Evolutionary conservation across 2,888 invertebrate genomes (phyloP), one percentile per base, ranked within the genome.

Genomic region (Drosophila gaucha): DNA sequence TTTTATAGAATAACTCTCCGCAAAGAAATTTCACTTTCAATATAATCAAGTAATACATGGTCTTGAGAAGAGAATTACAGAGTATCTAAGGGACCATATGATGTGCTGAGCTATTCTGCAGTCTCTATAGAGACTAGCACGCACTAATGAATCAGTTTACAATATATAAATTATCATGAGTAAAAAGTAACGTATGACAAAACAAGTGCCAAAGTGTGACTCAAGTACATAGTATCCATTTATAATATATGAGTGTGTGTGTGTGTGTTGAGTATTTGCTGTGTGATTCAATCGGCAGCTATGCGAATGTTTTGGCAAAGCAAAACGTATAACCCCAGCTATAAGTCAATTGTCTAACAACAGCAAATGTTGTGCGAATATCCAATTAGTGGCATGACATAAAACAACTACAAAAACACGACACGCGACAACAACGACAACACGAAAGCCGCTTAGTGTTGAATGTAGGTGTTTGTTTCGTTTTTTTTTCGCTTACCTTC

Each of bases 161-260:
- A n/a, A n/a, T n/a, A 51, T 50, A 33, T 24, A 36, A 50, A 35
- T 35, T 58, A 56, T 62, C 60, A 59, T 63, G 63, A 63, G 66
- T 30, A 46, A 52, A 62, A 58, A 58, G 68, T 74, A 64, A 74
- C 39, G 57, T 49, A 68, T 54, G 68, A 68, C 63, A 74, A 62
- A 59, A 54, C 58, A 43, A 74, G 52, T 78, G 82, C 56, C 79
- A 72, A 66, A 68, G 68, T 70, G 64, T 83, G 80, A 83, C 73
- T 78, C 80, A 76, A 83, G 50, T 24, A 31, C 5, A 22, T 47
- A n/a, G n/a, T n/a, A n/a, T n/a, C n/a, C n/a, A 26, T 2, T 14
- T 20, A 24, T 28, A 20, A 1, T 30, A 16, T 46, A 8, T 28
- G 28, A 12, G 6, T 6, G 6, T 1, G 8, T 44, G 22, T 18